These are phyloP conservation scores for Mugil cephalus DNA, from an alignment of 2,113 vertebrate genomes.

Conservation along the genomic window DNA sequence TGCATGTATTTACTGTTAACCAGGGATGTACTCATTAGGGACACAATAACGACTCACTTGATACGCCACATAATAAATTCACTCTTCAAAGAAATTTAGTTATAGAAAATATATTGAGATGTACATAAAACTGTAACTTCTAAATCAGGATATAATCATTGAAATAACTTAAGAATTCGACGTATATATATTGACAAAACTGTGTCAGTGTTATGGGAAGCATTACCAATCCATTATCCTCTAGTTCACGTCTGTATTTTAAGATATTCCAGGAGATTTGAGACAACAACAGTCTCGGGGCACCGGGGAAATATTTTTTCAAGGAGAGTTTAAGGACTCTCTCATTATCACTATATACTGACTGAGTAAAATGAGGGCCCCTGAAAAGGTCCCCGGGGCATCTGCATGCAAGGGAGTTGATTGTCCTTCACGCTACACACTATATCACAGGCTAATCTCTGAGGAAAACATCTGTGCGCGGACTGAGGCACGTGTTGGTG, in stretches of 20 bases:
- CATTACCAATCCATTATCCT: conserved; percentile 6
- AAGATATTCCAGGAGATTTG: conserved; percentile 22
- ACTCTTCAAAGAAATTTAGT: conserved; percentile 28
- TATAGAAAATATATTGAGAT: conserved; percentile 23
- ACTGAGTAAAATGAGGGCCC: conserved; percentile 64
- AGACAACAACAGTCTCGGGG: conserved; percentile 15
- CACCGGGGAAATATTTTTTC: conserved; percentile 37
- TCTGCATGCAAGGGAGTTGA: conserved; percentile 53
- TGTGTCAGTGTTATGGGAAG: not conserved
- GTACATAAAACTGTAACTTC: not conserved
- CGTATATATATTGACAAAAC: not conserved
- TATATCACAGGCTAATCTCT: conserved; percentile 71
- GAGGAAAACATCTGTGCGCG: conserved; percentile 75
- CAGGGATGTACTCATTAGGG: conserved; percentile 21
- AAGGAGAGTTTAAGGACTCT: conserved; percentile 49
- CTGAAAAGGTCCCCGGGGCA: conserved; percentile 56
- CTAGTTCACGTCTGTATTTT: conserved; percentile 18
- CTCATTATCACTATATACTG: conserved; percentile 68
- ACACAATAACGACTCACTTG: conserved; percentile 39
- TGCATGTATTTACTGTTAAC: conserved; percentile 52
- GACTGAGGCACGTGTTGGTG: conserved; percentile 60
- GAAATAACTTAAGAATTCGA: conserved; percentile 27
- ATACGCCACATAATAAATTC: conserved; percentile 39
- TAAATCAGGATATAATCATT: conserved; percentile 8
- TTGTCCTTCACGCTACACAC: conserved; percentile 59